Evolutionary conservation across 1,140 invertebrate genomes (phyloP).

Genomic region (Drosophila rufa): DNA sequence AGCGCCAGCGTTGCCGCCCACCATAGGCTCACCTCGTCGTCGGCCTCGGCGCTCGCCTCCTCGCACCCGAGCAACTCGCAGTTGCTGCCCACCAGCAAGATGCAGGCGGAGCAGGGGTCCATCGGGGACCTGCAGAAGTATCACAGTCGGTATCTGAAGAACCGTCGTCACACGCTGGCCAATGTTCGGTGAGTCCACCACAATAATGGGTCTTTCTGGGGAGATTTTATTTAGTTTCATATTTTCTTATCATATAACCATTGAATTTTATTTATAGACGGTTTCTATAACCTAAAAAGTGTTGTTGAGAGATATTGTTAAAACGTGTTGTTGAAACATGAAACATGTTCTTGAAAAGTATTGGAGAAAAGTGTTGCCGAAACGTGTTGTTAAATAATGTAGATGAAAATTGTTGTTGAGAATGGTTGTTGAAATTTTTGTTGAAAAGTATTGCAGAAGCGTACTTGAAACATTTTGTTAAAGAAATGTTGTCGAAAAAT

Average conservation of each 20-base stretch:
- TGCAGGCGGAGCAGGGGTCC: conserved; percentile 95
- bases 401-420: too few species aligned
- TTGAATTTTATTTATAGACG: background rate
- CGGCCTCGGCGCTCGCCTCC: conserved; percentile 72
- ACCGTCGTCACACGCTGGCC: conserved; percentile 92
- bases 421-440: background rate
- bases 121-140: conserved; percentile 94
- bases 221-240: too few species aligned
- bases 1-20: conserved; percentile 71
- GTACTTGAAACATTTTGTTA: too few species aligned
- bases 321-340: too few species aligned
- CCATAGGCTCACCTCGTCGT: conserved; percentile 70
- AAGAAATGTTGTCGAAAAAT: background rate
- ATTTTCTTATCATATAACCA: background rate
- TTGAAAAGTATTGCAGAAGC: background rate
- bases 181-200: conserved; percentile 92
- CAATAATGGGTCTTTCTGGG: too few species aligned
- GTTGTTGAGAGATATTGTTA: too few species aligned
- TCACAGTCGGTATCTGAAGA: conserved; percentile 92
- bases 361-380: too few species aligned
- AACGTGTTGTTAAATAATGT: too few species aligned
- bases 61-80: conserved; percentile 76
- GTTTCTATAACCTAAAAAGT: too few species aligned
- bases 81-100: conserved; percentile 87
- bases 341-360: background rate